phyloP scores from a whole-genome alignment of 1,140 invertebrate genomes.

The Whitmania pigra region DNA sequence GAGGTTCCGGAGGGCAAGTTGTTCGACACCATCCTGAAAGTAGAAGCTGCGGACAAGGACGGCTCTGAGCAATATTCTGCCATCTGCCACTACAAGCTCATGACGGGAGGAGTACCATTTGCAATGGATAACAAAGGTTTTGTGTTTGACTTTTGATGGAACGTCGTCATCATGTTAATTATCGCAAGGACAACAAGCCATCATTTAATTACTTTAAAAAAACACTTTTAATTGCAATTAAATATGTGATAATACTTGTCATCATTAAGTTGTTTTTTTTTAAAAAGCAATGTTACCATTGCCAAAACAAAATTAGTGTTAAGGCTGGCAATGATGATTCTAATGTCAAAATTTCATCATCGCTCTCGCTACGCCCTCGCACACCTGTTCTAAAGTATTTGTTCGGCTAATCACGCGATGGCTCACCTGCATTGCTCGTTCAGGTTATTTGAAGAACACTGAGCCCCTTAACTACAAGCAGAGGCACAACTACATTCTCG shows the following conservation, averaged over 20 bases:
- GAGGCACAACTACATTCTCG: constrained; percentile 85
- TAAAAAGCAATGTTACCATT: no score
- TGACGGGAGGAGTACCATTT: constrained; percentile 65
- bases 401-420: neutral
- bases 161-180: neutral
- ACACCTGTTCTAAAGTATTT: neutral
- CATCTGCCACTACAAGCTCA: constrained; percentile 88
- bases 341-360: no score
- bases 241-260: no score
- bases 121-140: constrained; percentile 74
- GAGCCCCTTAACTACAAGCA: constrained; percentile 76
- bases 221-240: no score
- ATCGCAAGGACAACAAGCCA: no score
- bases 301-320: no score
- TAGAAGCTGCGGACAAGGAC: constrained; percentile 77
- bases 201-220: no score
- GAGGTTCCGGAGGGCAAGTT: constrained; percentile 79
- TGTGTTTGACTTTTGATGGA: neutral
- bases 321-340: no score
- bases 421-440: neutral
- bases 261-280: no score
- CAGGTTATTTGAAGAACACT: constrained; percentile 75
- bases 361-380: no score
- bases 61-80: constrained; percentile 80
- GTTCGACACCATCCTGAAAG: constrained; percentile 74